These are phyloP conservation scores for Aix galericulata DNA, from an alignment of 2,113 vertebrate genomes.

Conservation along the genomic window DNA sequence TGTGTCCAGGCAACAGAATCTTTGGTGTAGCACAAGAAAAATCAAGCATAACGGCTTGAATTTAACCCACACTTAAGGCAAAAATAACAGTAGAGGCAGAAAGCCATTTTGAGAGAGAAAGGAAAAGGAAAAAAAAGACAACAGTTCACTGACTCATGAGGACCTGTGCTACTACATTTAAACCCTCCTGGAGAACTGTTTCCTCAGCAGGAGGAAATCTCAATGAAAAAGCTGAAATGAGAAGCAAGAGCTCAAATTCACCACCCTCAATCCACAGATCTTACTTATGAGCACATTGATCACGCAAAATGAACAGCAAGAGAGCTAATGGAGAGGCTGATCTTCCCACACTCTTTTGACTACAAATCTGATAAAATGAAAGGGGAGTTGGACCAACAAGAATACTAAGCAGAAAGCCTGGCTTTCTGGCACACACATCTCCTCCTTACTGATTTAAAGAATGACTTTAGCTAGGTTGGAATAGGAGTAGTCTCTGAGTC, in stretches of 20 bases:
- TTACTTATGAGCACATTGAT: background rate
- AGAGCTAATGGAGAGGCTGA: background rate
- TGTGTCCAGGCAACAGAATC: conserved; percentile 55
- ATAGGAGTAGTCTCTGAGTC: background rate
- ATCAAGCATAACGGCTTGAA: background rate
- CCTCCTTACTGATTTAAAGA: background rate
- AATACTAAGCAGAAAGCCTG: background rate
- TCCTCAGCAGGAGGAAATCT: background rate
- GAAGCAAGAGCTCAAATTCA: background rate
- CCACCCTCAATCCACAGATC: background rate
- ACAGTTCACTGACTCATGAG: background rate
- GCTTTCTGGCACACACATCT: background rate
- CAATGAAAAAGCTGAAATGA: background rate
- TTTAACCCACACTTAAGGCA: conserved; percentile 31
- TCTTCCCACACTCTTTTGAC: background rate
- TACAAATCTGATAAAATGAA: accelerated
- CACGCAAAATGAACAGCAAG: background rate
- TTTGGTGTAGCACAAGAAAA: conserved; percentile 24
- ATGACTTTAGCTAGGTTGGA: background rate
- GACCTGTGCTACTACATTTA: background rate
- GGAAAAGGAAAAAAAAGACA: background rate
- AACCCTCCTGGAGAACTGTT: background rate
- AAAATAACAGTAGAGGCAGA: background rate
- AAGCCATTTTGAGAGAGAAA: background rate
- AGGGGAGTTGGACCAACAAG: background rate